A percentile compares a stretch with the other conserved stretches of the same genome.
phyloP scores from a whole-genome alignment of 2,113 vertebrate species.

The Actenoides lindsayi region DNA sequence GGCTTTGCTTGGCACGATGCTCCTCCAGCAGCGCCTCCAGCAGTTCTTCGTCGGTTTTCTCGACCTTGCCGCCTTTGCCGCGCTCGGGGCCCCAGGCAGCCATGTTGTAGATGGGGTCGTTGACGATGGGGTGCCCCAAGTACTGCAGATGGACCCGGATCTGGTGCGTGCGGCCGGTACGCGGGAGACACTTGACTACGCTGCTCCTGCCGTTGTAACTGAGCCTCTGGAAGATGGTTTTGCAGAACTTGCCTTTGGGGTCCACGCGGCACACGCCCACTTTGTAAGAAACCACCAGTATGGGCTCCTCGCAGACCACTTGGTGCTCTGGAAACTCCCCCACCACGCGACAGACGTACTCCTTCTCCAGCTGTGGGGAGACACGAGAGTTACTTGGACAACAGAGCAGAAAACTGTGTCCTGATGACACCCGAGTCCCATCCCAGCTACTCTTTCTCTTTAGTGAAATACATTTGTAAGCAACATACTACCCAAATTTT shows the following conservation, averaged over 20 bases:
- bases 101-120: slow-evolving; percentile 97
- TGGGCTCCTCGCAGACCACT: slow-evolving; percentile 90
- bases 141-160: slow-evolving; percentile 97
- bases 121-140: slow-evolving; percentile 92
- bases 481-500: not conserved
- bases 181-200: slow-evolving; percentile 87
- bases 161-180: slow-evolving; percentile 95
- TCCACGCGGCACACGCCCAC: slow-evolving; percentile 94
- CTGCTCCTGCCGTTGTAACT: slow-evolving; percentile 89
- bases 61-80: slow-evolving; percentile 83
- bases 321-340: slow-evolving; percentile 89
- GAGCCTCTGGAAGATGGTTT: slow-evolving; percentile 90
- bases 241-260: slow-evolving; percentile 87
- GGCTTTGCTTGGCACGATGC: slow-evolving; percentile 85
- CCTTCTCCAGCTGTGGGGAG: slow-evolving; percentile 88
- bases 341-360: slow-evolving; percentile 92
- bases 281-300: slow-evolving; percentile 94
- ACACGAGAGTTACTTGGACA: not conserved
- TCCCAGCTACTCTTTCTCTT: not conserved
- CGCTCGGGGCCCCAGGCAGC: slow-evolving; percentile 88
- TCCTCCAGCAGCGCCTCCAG: slow-evolving; percentile 87
- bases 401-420: not conserved
- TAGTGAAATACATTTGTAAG: rapidly evolving
- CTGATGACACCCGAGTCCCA: rapidly evolving
- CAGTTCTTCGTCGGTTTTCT: slow-evolving; percentile 87